Evolutionary conservation across 2,113 vertebrate species (phyloP), one percentile per base, ranked within the genome.

Genomic region (Pachyramphus minor): DNA sequence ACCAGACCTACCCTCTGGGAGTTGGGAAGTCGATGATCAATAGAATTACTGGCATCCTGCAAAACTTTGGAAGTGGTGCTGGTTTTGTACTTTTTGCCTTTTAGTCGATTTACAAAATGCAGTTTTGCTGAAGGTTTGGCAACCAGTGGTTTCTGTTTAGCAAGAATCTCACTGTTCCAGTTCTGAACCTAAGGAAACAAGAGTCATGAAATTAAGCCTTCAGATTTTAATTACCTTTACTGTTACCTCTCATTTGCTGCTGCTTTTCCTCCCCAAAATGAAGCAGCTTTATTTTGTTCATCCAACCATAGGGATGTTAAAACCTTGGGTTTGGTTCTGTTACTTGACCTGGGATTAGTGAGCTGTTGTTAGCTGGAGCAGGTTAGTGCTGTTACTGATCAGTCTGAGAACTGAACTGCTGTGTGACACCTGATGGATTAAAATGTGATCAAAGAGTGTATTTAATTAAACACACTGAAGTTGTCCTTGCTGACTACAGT

Each of bases 41-140:
- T 96, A 41, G 99, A 99, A 97, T 99, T 99, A 96, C 99, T 99
- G 97, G 99, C 95, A 92, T 99, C 99, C 92, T 99, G 99, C 80
- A 99, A 98, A 81, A 99, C 98, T 95, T 99, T 99, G 71, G 97
- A 97, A 93, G 98, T 97, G 68, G 98, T 95, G 79, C 97, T 96
- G 1, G 93, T 92, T 97, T 99, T 99, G 96, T 98, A 98, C 94
- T 99, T 99, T 95, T 99, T 99, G 87, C 99, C 98, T 83, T 99
- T 99, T 50, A 99, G 97, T 82, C 99, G 98, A 93, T 96, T 99
- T 94, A 99, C 98, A 93, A 99, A 99, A 95, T 99, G 99, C n/a
- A 99, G 98, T 97, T 99, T 99, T 92, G 99, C 98, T 91, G 99
- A 99, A 92, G 97, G 97, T 96, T 99, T 99, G 62, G 97, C 97